A percentile compares a stretch with the other conserved stretches of the same genome.
These are phyloP conservation scores for Cenopis cana DNA, from an alignment of 2,888 invertebrate genomes.

Conservation along the genomic window DNA sequence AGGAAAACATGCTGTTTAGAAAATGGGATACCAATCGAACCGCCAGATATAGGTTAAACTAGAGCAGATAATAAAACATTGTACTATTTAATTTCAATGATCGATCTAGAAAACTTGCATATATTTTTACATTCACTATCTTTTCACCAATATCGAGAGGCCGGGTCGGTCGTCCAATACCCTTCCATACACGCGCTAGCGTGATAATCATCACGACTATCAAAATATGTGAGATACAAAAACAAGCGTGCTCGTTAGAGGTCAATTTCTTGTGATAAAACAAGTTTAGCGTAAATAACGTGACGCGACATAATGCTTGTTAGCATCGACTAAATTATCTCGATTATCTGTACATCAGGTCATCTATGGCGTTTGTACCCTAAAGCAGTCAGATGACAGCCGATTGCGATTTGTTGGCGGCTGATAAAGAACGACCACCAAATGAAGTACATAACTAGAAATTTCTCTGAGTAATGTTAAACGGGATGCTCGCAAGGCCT, in stretches of 20 bases:
- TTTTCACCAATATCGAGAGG: not conserved
- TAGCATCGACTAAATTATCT: conserved; percentile 11
- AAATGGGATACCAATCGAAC: no score
- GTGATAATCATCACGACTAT: conserved; percentile 46
- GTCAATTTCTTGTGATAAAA: conserved; percentile 47
- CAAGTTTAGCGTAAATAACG: conserved; percentile 13
- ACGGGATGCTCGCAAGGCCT: not conserved
- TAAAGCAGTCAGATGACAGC: not conserved
- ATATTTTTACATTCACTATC: not conserved
- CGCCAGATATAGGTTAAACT: no score
- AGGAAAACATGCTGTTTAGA: no score
- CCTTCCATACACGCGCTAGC: no score
- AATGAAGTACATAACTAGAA: not conserved
- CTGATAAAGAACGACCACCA: no score
- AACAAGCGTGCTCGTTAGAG: conserved; percentile 57
- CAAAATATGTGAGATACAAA: conserved; percentile 56
- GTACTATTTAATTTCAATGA: no score
- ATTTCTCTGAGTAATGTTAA: not conserved
- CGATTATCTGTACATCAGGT: conserved; percentile 6
- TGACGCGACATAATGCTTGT: conserved; percentile 20
- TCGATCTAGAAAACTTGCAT: no score
- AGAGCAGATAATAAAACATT: no score
- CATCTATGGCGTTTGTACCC: not conserved
- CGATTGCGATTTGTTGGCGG: not conserved
- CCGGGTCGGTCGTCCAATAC: conserved; percentile 37